A percentile compares a stretch with the other conserved stretches of the same genome.
These are phyloP conservation scores for Himalopsyche japonica DNA, from an alignment of 2,888 invertebrate genomes.

Conservation along the genomic window DNA sequence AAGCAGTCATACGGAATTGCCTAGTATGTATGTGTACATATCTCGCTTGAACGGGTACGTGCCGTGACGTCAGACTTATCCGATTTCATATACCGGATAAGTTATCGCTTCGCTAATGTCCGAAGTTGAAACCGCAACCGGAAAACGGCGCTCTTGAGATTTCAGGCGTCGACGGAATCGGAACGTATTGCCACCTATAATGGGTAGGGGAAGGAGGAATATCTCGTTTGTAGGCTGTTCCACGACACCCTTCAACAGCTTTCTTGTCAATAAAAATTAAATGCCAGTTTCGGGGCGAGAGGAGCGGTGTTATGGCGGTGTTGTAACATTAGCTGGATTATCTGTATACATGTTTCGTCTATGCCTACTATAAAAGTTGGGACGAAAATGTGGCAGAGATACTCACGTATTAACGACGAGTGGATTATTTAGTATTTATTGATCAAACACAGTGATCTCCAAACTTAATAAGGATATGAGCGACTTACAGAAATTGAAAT, in stretches of 20 bases:
- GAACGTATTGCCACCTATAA: not conserved
- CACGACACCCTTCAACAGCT: not conserved
- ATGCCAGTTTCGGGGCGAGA: not conserved
- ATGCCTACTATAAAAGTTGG: not conserved
- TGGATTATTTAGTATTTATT: not conserved
- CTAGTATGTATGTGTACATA: not conserved
- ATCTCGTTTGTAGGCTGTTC: not conserved
- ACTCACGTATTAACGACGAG: not conserved
- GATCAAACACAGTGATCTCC: no score
- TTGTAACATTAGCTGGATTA: not conserved
- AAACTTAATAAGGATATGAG: no score
- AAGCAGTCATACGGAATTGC: not conserved
- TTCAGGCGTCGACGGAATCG: not conserved
- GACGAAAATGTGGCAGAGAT: not conserved
- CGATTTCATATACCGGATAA: not conserved
- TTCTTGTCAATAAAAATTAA: not conserved
- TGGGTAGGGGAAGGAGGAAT: not conserved
- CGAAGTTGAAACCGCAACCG: not conserved
- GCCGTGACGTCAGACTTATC: not conserved
- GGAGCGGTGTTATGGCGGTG: not conserved
- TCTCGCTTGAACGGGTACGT: not conserved
- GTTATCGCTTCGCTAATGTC: constrained; percentile 3
- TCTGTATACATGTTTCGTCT: not conserved
- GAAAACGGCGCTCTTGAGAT: not conserved
- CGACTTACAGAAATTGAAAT: no score